phyloP scores from a whole-genome alignment of 2,888 invertebrate species.

The Monochamus alternatus region DNA sequence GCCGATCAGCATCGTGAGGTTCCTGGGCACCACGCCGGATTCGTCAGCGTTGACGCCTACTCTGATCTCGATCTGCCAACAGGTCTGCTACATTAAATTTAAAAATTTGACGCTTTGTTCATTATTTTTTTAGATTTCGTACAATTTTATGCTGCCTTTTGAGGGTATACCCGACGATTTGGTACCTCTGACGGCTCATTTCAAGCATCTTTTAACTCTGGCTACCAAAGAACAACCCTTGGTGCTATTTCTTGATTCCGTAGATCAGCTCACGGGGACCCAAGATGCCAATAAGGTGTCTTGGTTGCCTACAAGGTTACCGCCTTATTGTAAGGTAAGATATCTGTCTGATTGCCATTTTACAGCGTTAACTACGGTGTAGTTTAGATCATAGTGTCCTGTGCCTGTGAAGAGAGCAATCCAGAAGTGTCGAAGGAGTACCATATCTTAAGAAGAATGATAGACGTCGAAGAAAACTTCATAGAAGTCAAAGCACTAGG shows the following conservation, averaged over 20 bases:
- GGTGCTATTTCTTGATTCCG: conserved; percentile 93
- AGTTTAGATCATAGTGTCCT: conserved; percentile 88
- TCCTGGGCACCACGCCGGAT: conserved; percentile 97
- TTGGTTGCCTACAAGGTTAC: conserved; percentile 94
- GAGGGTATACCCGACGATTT: conserved; percentile 97
- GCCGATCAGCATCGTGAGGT: conserved; percentile 91
- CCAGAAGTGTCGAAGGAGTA: conserved; percentile 91
- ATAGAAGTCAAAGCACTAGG: conserved; percentile 92
- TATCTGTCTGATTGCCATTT: too few species aligned
- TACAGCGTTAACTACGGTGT: background rate
- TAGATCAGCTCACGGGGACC: conserved; percentile 96
- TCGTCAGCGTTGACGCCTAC: conserved; percentile 96
- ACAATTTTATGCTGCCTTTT: conserved; percentile 92
- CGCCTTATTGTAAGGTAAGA: conserved; percentile 87
- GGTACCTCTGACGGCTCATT: conserved; percentile 95
- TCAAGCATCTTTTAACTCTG: conserved; percentile 92
- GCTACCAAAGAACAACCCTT: conserved; percentile 89
- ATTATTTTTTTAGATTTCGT: conserved; percentile 81
- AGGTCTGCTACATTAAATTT: conserved; percentile 74
- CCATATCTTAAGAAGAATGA: conserved; percentile 88
- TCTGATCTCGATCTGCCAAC: conserved; percentile 95
- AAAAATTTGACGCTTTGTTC: too few species aligned
- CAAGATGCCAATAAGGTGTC: conserved; percentile 96
- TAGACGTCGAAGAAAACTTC: conserved; percentile 91
- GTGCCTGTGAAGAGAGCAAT: conserved; percentile 90